Conservation (phyloP, 2,797 vertebrate genomes). For the Hephaestus fuliginosus region DNA sequence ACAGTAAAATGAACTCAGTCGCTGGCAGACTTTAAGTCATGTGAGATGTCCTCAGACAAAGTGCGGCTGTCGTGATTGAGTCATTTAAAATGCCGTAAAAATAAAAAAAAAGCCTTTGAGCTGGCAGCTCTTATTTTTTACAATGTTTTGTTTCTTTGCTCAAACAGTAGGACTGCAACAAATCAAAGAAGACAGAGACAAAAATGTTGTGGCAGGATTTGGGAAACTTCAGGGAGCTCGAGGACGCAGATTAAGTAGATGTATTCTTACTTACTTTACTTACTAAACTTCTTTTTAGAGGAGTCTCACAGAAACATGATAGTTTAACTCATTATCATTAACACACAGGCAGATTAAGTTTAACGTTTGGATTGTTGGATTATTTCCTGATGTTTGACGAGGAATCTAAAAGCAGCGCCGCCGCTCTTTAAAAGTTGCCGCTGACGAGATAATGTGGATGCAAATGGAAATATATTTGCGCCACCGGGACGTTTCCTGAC, state of each 20-base stretch:
- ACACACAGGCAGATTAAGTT: no score
- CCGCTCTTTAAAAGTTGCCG: neutral
- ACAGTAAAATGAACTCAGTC: neutral
- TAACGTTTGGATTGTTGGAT: neutral
- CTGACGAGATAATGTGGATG: neutral
- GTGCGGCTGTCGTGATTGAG: neutral
- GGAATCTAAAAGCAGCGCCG: neutral
- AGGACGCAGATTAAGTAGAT: neutral
- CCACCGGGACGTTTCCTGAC: neutral
- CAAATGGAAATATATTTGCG: neutral
- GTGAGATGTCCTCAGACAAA: slow-evolving; percentile 1
- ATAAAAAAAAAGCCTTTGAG: neutral
- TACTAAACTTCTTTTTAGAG: neutral
- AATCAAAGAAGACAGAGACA: neutral
- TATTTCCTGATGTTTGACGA: neutral
- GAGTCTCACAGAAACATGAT: neutral
- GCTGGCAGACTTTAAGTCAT: no score
- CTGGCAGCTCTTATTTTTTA: slow-evolving; percentile 1
- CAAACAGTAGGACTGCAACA: neutral
- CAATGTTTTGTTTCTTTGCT: neutral
- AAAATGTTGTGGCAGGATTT: neutral
- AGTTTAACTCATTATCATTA: neutral
- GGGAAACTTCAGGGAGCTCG: neutral
- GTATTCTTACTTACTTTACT: neutral
- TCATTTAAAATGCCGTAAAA: neutral